Conservation (phyloP, 2,113 vertebrate species). For the Arvicanthis niloticus region DNA sequence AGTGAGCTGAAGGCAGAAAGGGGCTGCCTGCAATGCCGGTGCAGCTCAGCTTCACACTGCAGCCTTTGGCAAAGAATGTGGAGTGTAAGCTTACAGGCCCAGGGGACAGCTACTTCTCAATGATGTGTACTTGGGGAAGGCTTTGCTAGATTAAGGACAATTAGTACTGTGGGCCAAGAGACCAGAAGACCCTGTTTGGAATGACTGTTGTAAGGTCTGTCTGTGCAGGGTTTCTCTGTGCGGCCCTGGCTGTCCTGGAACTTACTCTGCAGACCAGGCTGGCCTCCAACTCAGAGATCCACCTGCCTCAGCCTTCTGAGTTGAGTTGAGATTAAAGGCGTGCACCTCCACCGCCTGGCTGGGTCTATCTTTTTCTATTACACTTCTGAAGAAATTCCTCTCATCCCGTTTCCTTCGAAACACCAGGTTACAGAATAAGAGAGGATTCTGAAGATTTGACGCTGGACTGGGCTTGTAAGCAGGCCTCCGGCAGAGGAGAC, state of each 20-base stretch:
- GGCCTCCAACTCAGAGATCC: not conserved
- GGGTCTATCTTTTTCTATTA: not conserved
- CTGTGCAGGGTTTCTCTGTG: not conserved
- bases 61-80: not conserved
- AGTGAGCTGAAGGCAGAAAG: not conserved
- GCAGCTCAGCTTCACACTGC: not conserved
- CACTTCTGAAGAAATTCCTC: not conserved
- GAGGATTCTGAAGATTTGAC: not conserved
- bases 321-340: not conserved
- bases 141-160: not conserved
- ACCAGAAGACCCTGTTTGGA: not conserved
- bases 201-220: not conserved
- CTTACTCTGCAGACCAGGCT: not conserved
- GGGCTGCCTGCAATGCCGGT: no score
- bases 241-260: not conserved
- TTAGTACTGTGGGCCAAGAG: not conserved
- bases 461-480: not conserved
- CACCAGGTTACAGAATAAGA: not conserved
- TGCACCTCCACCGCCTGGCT: rapidly evolving
- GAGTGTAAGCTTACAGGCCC: not conserved
- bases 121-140: no score
- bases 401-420: not conserved
- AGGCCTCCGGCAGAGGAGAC: not conserved
- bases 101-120: not conserved
- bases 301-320: not conserved